Percentiles rank a stretch among this genome's conserved stretches.
phyloP scores from a whole-genome alignment of 2,113 vertebrate species.

The Etheostoma spectabile region DNA sequence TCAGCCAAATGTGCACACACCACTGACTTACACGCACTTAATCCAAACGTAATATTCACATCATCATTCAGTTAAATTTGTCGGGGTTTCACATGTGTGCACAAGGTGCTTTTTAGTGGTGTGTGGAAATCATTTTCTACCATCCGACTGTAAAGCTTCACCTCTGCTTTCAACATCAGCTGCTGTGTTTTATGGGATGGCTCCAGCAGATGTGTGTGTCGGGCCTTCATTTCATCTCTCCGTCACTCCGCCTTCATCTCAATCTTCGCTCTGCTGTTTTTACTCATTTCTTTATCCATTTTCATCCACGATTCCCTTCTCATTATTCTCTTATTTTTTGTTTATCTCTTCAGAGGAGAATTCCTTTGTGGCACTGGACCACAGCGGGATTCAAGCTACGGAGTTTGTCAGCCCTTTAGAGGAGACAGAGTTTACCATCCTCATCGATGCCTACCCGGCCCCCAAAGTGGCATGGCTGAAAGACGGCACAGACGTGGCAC shows the following conservation, averaged over 20 bases:
- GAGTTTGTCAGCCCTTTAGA: conserved; percentile 90
- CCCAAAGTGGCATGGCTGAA: conserved; percentile 93
- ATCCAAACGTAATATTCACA: conserved; percentile 25
- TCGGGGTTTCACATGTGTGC: conserved; percentile 28
- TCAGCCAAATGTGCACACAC: neutral
- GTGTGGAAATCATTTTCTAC: conserved; percentile 60
- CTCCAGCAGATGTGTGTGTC: conserved; percentile 77
- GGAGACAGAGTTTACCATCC: conserved; percentile 90
- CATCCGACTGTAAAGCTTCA: conserved; percentile 55
- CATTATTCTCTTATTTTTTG: neutral
- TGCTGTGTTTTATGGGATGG: conserved; percentile 68
- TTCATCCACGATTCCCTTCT: neutral
- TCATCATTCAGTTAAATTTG: conserved; percentile 30
- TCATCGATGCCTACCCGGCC: conserved; percentile 88
- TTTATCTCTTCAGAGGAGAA: conserved; percentile 81
- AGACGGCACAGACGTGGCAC: conserved; percentile 85
- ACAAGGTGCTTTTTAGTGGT: conserved; percentile 6
- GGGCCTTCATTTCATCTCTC: conserved; percentile 61
- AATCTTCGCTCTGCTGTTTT: neutral
- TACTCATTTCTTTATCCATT: conserved; percentile 6
- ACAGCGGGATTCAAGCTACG: conserved; percentile 85
- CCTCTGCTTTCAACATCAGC: conserved; percentile 77
- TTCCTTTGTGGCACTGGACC: conserved; percentile 90
- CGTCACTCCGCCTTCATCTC: conserved; percentile 20
- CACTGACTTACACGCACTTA: neutral